phyloP scores from a whole-genome alignment of 2,113 vertebrate genomes.

The Hyaena hyaena region DNA sequence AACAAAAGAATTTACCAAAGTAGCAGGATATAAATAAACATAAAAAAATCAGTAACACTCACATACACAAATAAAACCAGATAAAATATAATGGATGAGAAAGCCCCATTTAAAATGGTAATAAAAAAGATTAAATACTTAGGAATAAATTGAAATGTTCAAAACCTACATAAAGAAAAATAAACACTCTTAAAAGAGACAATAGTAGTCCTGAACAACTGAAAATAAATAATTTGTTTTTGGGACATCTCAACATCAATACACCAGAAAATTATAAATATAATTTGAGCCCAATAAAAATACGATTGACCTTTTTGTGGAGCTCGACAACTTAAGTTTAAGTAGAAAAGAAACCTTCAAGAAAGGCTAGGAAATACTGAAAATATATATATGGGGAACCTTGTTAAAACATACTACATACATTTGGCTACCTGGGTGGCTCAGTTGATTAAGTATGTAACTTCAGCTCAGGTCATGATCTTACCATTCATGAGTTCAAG shows the following conservation, averaged over 20 bases:
- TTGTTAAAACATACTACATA: not conserved
- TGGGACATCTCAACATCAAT: not conserved
- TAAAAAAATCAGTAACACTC: not conserved
- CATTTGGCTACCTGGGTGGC: no score
- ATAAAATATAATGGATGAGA: not conserved
- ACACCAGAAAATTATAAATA: not conserved
- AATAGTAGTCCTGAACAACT: not conserved
- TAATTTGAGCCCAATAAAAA: not conserved
- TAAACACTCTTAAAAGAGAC: not conserved
- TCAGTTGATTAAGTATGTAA: no score
- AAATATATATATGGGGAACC: not conserved
- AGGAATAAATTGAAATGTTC: not conserved
- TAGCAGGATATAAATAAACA: not conserved
- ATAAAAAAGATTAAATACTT: not conserved
- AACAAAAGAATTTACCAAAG: not conserved
- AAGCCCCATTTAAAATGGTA: not conserved
- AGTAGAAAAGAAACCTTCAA: not conserved
- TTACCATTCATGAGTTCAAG: no score
- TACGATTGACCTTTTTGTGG: not conserved
- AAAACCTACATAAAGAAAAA: not conserved
- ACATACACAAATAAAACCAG: not conserved
- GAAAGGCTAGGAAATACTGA: not conserved
- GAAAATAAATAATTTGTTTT: not conserved
- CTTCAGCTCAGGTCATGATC: no score
- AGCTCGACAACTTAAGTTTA: not conserved